These are phyloP conservation scores for Phalacrocorax pelagicus DNA, from an alignment of 2,113 vertebrate genomes.

Conservation along the genomic window DNA sequence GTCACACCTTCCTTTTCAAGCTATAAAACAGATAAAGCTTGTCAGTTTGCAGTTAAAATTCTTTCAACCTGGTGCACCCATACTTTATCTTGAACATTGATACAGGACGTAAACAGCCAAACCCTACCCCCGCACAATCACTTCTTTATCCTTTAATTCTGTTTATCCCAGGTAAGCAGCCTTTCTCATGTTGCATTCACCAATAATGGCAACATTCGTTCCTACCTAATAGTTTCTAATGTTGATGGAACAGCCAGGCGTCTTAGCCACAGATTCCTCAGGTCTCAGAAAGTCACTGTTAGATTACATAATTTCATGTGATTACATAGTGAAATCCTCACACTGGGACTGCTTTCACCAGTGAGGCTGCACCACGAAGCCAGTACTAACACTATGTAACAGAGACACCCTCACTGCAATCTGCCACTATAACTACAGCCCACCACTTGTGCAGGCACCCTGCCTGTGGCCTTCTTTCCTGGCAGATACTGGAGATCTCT, in stretches of 20 bases:
- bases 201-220: neutral
- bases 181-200: neutral
- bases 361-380: neutral
- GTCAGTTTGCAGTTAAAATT: neutral
- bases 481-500: neutral
- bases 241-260: neutral
- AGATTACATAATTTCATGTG: neutral
- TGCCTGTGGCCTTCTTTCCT: fast-evolving
- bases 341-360: neutral
- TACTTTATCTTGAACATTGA: neutral
- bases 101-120: neutral
- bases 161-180: neutral
- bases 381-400: neutral
- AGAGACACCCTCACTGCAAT: neutral
- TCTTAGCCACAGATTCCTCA: neutral
- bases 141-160: neutral
- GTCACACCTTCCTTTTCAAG: neutral
- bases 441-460: neutral
- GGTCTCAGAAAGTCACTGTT: neutral
- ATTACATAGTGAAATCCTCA: neutral
- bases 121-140: neutral
- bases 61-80: neutral
- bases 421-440: neutral
- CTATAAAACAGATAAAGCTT: neutral
- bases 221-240: neutral